phyloP scores from a whole-genome alignment of 2,888 invertebrate species.

The Drosophila formosana region DNA sequence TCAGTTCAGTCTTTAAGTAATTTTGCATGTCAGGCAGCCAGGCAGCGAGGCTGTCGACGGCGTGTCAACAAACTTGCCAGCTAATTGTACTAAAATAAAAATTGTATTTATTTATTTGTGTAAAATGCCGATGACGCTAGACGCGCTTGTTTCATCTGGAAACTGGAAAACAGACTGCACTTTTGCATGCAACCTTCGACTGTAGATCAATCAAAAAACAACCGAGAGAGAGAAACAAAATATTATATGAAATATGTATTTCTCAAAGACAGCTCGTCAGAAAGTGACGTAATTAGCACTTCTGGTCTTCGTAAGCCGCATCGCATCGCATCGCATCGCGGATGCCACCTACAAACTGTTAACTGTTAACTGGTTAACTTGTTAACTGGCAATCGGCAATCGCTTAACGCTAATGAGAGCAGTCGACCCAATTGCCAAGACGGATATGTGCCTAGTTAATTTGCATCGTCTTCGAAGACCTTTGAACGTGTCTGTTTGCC shows the following conservation, averaged over 20 bases:
- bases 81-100: conserved; percentile 73
- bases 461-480: conserved; percentile 68
- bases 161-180: conserved; percentile 71
- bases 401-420: conserved; percentile 64
- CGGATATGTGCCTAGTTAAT: conserved; percentile 78
- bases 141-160: conserved; percentile 48
- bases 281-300: conserved; percentile 68
- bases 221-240: conserved; percentile 3
- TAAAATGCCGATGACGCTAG: conserved; percentile 52
- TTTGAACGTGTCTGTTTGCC: conserved; percentile 60
- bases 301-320: conserved; percentile 38
- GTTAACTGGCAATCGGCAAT: too few species aligned
- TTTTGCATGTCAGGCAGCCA: conserved; percentile 72
- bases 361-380: neutral
- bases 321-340: conserved; percentile 41
- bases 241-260: conserved; percentile 37
- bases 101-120: conserved; percentile 54
- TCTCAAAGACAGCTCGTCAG: neutral
- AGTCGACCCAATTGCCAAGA: conserved; percentile 68
- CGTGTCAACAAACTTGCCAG: conserved; percentile 70
- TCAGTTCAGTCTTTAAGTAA: conserved; percentile 62
- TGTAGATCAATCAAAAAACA: conserved; percentile 74
- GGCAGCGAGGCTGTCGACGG: conserved; percentile 33
- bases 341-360: conserved; percentile 29
- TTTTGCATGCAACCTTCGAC: conserved; percentile 80